Conservation (phyloP, 2,888 invertebrate genomes). For the Cataglyphis rosenhaueri region DNA sequence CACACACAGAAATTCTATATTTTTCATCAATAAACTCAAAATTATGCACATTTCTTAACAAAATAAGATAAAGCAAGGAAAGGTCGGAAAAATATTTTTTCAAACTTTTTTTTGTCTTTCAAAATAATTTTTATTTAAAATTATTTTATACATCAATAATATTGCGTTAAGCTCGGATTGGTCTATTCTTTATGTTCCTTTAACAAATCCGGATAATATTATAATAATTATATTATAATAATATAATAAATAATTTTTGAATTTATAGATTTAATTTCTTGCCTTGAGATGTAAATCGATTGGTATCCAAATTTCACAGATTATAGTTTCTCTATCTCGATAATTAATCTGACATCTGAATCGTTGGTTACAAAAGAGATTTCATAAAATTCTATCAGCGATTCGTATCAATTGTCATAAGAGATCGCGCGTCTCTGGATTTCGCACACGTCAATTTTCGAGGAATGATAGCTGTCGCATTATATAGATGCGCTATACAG, state of each 20-base stretch:
- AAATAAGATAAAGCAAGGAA: background rate
- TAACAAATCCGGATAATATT: background rate
- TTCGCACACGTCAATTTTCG: background rate
- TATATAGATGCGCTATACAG: background rate
- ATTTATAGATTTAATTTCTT: background rate
- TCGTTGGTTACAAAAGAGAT: background rate
- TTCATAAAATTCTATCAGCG: background rate
- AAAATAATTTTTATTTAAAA: background rate
- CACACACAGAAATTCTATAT: background rate
- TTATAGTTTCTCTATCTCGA: background rate
- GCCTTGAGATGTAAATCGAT: background rate
- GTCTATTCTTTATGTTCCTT: background rate
- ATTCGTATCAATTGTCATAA: background rate
- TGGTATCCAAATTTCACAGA: background rate
- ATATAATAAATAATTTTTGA: no score
- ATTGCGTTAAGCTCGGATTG: background rate
- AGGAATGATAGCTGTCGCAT: constrained; percentile 18
- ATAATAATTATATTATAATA: no score
- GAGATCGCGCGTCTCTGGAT: background rate
- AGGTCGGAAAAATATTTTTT: background rate
- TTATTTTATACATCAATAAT: background rate
- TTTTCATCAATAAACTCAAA: background rate
- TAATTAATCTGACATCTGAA: background rate
- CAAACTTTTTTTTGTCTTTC: background rate
- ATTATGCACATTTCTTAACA: background rate